A percentile compares a stretch with the other conserved stretches of the same genome.
Conservation (phyloP, 2,113 vertebrate genomes). For the Abramis brama region DNA sequence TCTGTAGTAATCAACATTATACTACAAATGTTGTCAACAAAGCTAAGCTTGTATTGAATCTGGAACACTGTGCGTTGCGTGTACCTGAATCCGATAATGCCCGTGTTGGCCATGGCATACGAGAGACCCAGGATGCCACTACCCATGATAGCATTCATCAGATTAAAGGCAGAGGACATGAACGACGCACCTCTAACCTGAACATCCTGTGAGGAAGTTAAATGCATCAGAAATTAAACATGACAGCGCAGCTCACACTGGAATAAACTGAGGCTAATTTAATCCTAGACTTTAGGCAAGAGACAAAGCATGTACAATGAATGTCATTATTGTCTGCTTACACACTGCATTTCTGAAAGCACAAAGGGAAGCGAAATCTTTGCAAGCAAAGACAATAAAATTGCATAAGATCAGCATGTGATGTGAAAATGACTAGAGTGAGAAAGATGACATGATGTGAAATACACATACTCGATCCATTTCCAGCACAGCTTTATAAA, state of each 20-base stretch:
- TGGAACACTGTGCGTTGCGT: not conserved
- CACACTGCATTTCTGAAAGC: not conserved
- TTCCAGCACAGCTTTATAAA: not conserved
- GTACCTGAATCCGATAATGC: slow-evolving; percentile 90
- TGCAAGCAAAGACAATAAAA: not conserved
- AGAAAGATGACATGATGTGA: not conserved
- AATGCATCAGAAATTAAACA: not conserved
- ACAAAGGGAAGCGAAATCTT: slow-evolving; percentile 20
- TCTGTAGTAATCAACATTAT: not conserved
- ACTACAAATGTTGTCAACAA: not conserved
- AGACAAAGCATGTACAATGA: not conserved
- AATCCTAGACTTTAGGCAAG: not conserved
- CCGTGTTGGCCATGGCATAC: slow-evolving; percentile 90
- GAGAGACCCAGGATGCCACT: slow-evolving; percentile 93
- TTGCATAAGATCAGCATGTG: slow-evolving; percentile 44
- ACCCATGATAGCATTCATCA: slow-evolving; percentile 97
- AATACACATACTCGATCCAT: not conserved
- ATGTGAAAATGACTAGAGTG: not conserved
- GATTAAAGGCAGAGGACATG: slow-evolving; percentile 87
- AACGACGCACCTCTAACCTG: slow-evolving; percentile 81
- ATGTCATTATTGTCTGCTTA: not conserved
- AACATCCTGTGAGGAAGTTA: slow-evolving; percentile 56
- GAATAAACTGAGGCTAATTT: not conserved
- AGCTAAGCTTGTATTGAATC: not conserved
- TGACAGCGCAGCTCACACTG: not conserved